phyloP scores from a whole-genome alignment of 2,113 vertebrate species.

The Herpetotheres cachinnans region DNA sequence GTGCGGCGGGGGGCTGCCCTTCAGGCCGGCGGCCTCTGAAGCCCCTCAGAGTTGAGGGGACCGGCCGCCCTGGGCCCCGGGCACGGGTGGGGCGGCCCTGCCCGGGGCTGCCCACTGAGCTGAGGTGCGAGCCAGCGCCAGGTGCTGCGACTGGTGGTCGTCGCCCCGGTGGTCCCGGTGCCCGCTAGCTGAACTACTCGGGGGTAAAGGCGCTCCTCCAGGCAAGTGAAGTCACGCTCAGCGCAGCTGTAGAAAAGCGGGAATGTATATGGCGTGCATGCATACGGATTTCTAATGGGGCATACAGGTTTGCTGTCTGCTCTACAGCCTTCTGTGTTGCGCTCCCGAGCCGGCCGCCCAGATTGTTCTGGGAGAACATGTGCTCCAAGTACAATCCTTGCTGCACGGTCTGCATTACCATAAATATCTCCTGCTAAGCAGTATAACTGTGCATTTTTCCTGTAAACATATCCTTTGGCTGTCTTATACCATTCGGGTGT shows the following conservation, averaged over 20 bases:
- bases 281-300: rapidly evolving
- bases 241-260: neutral
- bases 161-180: neutral
- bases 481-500: rapidly evolving
- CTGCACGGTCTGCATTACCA: neutral
- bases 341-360: neutral
- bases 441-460: neutral
- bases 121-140: rapidly evolving
- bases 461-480: neutral
- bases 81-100: neutral
- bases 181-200: rapidly evolving
- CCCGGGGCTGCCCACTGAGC: rapidly evolving
- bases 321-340: neutral
- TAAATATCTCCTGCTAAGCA: neutral
- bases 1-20: neutral
- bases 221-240: neutral
- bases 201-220: rapidly evolving
- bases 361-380: neutral
- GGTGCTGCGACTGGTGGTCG: neutral
- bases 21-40: neutral
- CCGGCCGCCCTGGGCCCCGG: neutral
- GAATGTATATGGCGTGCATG: rapidly evolving
- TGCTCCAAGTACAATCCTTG: neutral
- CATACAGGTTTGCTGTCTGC: neutral
- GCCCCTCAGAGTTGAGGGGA: neutral